phyloP scores from a whole-genome alignment of 2,113 vertebrate species.

The human region DNA sequence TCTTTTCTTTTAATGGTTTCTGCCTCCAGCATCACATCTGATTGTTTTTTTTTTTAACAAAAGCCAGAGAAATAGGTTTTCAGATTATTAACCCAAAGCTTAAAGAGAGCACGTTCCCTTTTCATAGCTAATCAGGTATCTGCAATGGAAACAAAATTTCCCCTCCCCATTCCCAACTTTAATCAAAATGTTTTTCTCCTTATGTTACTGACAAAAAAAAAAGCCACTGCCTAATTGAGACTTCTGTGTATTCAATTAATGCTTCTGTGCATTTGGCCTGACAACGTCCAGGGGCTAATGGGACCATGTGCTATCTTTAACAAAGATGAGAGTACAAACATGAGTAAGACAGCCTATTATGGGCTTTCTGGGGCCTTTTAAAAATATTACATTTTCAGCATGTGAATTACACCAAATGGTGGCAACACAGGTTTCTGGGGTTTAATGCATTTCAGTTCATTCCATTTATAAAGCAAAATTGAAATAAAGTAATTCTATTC shows the following conservation, averaged over 20 bases:
- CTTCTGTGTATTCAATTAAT: slow-evolving; percentile 44
- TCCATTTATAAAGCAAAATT: slow-evolving; percentile 41
- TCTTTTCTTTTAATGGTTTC: slow-evolving; percentile 57
- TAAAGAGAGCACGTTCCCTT: slow-evolving; percentile 62
- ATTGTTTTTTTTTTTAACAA: slow-evolving; percentile 66
- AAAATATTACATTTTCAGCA: slow-evolving; percentile 62
- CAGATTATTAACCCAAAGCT: slow-evolving; percentile 69
- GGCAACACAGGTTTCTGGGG: slow-evolving; percentile 19
- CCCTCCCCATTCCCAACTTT: slow-evolving; percentile 39
- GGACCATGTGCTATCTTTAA: slow-evolving; percentile 54
- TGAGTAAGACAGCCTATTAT: slow-evolving; percentile 21
- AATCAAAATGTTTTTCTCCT: slow-evolving; percentile 67
- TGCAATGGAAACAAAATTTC: slow-evolving; percentile 49
- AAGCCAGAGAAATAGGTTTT: slow-evolving; percentile 59
- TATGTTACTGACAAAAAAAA: slow-evolving; percentile 58
- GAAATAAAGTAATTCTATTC: slow-evolving; percentile 40
- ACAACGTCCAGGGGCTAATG: slow-evolving; percentile 62
- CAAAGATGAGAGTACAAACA: slow-evolving; percentile 54
- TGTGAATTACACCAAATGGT: slow-evolving; percentile 43
- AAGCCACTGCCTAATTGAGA: slow-evolving; percentile 64
- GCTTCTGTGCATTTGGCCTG: slow-evolving; percentile 43
- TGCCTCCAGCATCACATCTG: slow-evolving; percentile 50
- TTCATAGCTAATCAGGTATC: slow-evolving; percentile 68
- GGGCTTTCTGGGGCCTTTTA: slow-evolving; percentile 40
- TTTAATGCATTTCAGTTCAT: slow-evolving; percentile 38